These are phyloP conservation scores for Pentalonia nigronervosa DNA, from an alignment of 1,140 invertebrate genomes.

Conservation along the genomic window DNA sequence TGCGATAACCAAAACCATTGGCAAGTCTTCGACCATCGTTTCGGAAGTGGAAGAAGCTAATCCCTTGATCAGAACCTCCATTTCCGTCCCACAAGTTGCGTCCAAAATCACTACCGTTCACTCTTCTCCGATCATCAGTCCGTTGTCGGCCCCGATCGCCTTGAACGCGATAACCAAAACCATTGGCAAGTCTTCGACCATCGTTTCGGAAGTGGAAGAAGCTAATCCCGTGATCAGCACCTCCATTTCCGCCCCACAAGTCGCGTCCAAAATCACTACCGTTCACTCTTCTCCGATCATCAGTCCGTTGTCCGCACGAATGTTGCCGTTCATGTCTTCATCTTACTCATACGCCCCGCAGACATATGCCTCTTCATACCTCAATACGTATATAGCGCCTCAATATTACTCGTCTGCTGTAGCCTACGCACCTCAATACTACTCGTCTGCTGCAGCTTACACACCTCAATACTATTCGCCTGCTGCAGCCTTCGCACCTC, in stretches of 20 bases:
- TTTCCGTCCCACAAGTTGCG: not conserved
- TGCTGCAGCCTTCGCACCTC: not conserved
- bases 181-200: not conserved
- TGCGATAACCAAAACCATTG: not conserved
- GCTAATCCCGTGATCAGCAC: not conserved
- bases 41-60: not conserved
- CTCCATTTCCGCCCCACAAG: no score
- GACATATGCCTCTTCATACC: not conserved
- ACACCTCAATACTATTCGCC: no score
- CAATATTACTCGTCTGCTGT: not conserved
- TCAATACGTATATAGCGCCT: not conserved
- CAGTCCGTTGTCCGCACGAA: not conserved
- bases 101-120: not conserved
- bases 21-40: not conserved
- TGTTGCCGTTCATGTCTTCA: not conserved
- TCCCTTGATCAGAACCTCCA: not conserved
- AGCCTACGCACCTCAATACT: no score
- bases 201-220: not conserved
- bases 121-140: not conserved
- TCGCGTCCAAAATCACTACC: not conserved
- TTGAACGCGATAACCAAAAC: no score
- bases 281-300: not conserved
- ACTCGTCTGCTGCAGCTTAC: no score
- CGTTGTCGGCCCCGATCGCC: no score
- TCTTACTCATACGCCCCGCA: not conserved